phyloP scores from a whole-genome alignment of 2,797 vertebrate species.

The Tamandua tetradactyla region DNA sequence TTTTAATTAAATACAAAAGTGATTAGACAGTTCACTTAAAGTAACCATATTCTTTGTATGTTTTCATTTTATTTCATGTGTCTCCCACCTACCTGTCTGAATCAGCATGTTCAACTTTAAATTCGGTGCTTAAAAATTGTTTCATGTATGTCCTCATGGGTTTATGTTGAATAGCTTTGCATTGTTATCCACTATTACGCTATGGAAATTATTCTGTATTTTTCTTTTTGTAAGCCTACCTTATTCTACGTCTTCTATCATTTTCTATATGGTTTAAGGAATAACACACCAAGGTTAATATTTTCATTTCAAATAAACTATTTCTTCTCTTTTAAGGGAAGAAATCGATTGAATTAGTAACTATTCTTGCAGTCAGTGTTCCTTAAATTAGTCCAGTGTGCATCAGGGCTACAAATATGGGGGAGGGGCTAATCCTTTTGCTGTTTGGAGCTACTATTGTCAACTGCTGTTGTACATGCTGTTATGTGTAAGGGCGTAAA shows the following conservation, averaged over 20 bases:
- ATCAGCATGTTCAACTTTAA: slow-evolving; percentile 62
- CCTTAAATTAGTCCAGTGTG: slow-evolving; percentile 81
- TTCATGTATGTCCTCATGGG: slow-evolving; percentile 55
- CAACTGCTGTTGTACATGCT: slow-evolving; percentile 92
- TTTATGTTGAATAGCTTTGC: slow-evolving; percentile 65
- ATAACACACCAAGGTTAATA: slow-evolving; percentile 57
- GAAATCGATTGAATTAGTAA: slow-evolving; percentile 81
- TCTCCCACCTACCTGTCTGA: slow-evolving; percentile 64
- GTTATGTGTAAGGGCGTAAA: slow-evolving; percentile 90
- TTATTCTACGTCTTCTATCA: slow-evolving; percentile 77
- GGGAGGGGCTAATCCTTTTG: slow-evolving; percentile 83
- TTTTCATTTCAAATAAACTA: slow-evolving; percentile 2
- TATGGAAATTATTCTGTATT: slow-evolving; percentile 69
- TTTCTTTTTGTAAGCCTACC: slow-evolving; percentile 65
- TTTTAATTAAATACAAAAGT: slow-evolving; percentile 52
- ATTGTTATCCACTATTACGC: slow-evolving; percentile 67
- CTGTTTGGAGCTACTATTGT: slow-evolving; percentile 89
- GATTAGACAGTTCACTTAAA: slow-evolving; percentile 2
- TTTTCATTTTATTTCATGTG: slow-evolving; percentile 69
- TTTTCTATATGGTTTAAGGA: slow-evolving; percentile 69
- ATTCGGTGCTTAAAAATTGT: slow-evolving; percentile 64
- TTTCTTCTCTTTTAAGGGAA: slow-evolving; percentile 74
- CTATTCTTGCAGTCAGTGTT: slow-evolving; percentile 78
- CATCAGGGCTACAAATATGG: slow-evolving; percentile 81
- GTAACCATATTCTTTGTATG: slow-evolving; percentile 61